Evolutionary conservation across 2,113 vertebrate genomes (phyloP).

Genomic region (Lathamus discolor): DNA sequence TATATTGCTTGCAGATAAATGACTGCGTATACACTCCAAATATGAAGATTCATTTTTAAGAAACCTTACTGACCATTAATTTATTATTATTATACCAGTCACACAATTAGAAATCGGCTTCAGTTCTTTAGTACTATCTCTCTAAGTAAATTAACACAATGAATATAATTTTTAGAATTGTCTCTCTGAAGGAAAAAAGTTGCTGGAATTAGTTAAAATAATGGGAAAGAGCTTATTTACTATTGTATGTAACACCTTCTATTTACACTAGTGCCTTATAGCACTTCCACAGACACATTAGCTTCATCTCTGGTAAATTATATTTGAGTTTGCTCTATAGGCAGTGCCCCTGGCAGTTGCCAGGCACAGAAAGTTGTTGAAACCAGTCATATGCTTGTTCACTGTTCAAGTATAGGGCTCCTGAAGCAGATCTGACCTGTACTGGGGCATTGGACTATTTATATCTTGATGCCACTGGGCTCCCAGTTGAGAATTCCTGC

Average conservation of each 20-base stretch:
- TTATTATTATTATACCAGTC: not conserved
- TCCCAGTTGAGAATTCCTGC: constrained; percentile 24
- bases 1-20: not conserved
- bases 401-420: not conserved
- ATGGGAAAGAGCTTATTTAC: not conserved
- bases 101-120: not conserved
- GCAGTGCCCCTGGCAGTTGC: not conserved
- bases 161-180: not conserved
- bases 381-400: not conserved
- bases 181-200: not conserved
- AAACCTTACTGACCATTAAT: not conserved
- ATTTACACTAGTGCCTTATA: not conserved
- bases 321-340: not conserved
- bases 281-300: not conserved
- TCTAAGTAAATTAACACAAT: not conserved
- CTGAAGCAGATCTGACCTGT: not conserved
- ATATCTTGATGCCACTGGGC: not conserved
- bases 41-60: not conserved
- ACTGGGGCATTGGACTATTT: not conserved
- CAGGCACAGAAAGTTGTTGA: not conserved
- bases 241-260: not conserved
- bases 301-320: not conserved
- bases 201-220: not conserved
- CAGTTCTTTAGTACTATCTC: not conserved
- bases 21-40: not conserved